Percentiles rank a stretch among this genome's conserved stretches.
phyloP scores from a whole-genome alignment of 2,113 vertebrate genomes.

The Ciconia stormi region DNA sequence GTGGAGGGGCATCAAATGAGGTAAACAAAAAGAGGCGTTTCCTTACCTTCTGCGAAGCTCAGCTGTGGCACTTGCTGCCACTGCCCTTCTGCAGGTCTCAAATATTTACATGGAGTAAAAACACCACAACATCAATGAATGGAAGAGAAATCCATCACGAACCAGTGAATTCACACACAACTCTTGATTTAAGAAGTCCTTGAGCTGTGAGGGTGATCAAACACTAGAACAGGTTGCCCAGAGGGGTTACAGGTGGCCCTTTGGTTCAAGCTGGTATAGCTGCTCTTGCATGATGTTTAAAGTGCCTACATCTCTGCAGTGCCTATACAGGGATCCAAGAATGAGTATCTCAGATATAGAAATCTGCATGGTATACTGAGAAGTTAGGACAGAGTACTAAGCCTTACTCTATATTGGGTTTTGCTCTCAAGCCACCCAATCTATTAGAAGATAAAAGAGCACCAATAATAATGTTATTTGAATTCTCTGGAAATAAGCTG shows the following conservation, averaged over 20 bases:
- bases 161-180: not conserved
- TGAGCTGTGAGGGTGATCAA: not conserved
- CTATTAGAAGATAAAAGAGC: not conserved
- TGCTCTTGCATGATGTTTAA: not conserved
- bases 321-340: not conserved
- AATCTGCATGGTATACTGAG: not conserved
- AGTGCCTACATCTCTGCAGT: not conserved
- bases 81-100: not conserved
- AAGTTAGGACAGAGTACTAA: not conserved
- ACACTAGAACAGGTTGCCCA: not conserved
- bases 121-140: not conserved
- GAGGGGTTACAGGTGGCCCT: not conserved
- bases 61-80: not conserved
- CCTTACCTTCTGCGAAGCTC: not conserved
- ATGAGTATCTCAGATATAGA: not conserved
- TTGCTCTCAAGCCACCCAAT: not conserved
- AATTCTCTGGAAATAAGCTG: not conserved
- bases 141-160: not conserved
- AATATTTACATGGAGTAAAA: not conserved
- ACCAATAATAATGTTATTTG: not conserved
- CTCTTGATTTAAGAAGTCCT: not conserved
- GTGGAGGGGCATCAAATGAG: not conserved
- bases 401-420: not conserved
- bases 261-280: not conserved
- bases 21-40: not conserved